Evolutionary conservation across 2,888 invertebrate genomes (phyloP).

Genomic region (Mermis nigrescens): DNA sequence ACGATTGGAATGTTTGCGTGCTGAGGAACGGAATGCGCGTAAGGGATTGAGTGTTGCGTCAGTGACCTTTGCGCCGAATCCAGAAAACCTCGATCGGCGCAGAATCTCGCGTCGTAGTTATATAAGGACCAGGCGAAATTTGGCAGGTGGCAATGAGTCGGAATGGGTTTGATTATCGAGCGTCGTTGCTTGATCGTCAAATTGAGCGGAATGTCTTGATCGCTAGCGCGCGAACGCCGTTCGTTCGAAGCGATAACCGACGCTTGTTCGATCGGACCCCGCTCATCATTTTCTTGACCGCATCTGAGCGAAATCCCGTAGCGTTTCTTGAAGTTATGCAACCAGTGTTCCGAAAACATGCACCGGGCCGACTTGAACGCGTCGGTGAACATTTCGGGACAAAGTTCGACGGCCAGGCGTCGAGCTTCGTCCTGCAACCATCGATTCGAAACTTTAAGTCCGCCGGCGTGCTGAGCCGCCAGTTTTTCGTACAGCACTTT

Average conservation of each 20-base stretch:
- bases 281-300: neutral
- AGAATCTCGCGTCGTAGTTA: too few relatives aligned
- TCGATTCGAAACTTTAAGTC: slow-evolving; percentile 12
- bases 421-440: slow-evolving; percentile 15
- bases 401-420: slow-evolving; percentile 11
- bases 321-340: slow-evolving; percentile 16
- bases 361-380: slow-evolving; percentile 14
- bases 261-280: too few relatives aligned
- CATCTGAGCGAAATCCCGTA: slow-evolving; percentile 13
- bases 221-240: too few relatives aligned
- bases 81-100: too few relatives aligned
- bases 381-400: slow-evolving; percentile 12
- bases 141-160: too few relatives aligned
- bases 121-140: too few relatives aligned
- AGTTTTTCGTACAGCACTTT: slow-evolving; percentile 11
- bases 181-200: neutral
- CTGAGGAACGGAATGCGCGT: too few relatives aligned
- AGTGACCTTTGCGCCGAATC: too few relatives aligned
- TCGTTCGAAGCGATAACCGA: too few relatives aligned
- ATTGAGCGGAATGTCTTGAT: neutral
- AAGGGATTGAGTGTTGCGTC: too few relatives aligned
- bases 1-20: too few relatives aligned
- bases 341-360: slow-evolving; percentile 16
- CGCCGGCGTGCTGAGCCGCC: neutral
- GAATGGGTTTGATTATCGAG: neutral